phyloP scores from a whole-genome alignment of 2,113 vertebrate genomes.

The Abramis brama region DNA sequence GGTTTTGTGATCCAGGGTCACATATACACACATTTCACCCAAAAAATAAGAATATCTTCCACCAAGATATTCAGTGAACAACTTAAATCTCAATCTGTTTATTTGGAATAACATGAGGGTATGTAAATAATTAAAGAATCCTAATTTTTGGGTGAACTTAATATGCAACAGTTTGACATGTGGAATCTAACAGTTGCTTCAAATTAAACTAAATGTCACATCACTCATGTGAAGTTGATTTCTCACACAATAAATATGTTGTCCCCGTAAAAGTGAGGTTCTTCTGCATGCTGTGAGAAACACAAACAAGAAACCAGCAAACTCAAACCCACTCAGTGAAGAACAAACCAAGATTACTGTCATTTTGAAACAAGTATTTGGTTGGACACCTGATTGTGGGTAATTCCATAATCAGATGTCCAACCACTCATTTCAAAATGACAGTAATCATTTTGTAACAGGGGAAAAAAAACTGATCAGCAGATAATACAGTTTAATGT shows the following conservation, averaged over 20 bases:
- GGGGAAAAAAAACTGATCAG: not conserved
- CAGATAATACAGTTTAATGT: conserved; percentile 26
- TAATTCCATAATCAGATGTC: too few relatives aligned
- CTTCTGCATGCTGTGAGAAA: not conserved
- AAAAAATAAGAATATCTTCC: not conserved
- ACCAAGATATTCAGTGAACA: not conserved
- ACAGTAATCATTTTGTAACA: too few relatives aligned
- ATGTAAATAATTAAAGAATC: not conserved
- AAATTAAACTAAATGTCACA: not conserved
- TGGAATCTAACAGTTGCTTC: not conserved
- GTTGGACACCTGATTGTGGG: not conserved
- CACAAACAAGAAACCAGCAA: conserved; percentile 27
- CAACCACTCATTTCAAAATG: too few relatives aligned
- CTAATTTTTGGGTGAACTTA: not conserved
- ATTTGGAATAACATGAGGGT: not conserved
- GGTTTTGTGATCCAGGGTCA: too few relatives aligned
- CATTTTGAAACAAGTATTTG: conserved; percentile 14
- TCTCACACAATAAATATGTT: not conserved
- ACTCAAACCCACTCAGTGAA: conserved; percentile 25
- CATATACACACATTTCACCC: too few relatives aligned
- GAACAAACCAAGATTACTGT: conserved; percentile 19
- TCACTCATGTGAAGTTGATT: not conserved
- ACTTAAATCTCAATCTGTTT: not conserved
- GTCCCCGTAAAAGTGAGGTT: conserved; percentile 2
- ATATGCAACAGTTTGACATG: not conserved